A percentile compares a stretch with the other conserved stretches of the same genome.
These are phyloP conservation scores for Aradophagus sp. DNA, from an alignment of 1,140 invertebrate genomes.

Conservation along the genomic window DNA sequence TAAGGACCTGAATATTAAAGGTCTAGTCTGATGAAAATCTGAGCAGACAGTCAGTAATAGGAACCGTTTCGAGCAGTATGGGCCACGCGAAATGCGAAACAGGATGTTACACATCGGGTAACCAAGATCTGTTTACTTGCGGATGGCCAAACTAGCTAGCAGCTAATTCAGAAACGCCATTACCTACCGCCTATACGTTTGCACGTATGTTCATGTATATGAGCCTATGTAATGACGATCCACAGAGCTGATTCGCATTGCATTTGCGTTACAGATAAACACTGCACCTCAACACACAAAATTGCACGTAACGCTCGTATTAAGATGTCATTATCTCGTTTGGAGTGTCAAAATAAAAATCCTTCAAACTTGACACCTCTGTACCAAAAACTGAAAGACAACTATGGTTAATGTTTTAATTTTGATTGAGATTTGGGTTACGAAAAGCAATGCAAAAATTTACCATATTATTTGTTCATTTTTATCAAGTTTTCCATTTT, in stretches of 20 bases:
- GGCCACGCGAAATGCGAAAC: constrained; percentile 52
- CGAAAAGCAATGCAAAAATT: too few relatives aligned
- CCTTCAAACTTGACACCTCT: too few relatives aligned
- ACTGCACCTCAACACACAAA: constrained; percentile 40
- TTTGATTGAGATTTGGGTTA: too few relatives aligned
- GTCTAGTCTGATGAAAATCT: too few relatives aligned
- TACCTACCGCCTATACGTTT: constrained; percentile 72
- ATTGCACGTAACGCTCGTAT: constrained; percentile 42
- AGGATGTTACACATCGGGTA: constrained; percentile 74
- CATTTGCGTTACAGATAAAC: constrained; percentile 51
- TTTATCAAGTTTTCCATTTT: too few relatives aligned
- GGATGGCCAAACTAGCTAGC: constrained; percentile 73
- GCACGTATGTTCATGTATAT: constrained; percentile 57
- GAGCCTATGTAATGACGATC: constrained; percentile 53
- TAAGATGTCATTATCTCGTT: constrained; percentile 43
- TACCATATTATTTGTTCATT: too few relatives aligned
- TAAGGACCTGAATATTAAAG: too few relatives aligned
- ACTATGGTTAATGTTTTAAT: too few relatives aligned
- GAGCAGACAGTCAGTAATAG: constrained; percentile 14
- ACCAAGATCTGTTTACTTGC: constrained; percentile 75
- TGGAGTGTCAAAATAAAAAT: constrained; percentile 5
- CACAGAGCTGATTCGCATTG: constrained; percentile 54
- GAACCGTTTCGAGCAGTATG: constrained; percentile 55
- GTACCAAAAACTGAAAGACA: too few relatives aligned
- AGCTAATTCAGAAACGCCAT: constrained; percentile 75